Percentiles rank a stretch among this genome's conserved stretches.
Conservation (phyloP, 2,797 vertebrate genomes). For the Sebastes elongatus region DNA sequence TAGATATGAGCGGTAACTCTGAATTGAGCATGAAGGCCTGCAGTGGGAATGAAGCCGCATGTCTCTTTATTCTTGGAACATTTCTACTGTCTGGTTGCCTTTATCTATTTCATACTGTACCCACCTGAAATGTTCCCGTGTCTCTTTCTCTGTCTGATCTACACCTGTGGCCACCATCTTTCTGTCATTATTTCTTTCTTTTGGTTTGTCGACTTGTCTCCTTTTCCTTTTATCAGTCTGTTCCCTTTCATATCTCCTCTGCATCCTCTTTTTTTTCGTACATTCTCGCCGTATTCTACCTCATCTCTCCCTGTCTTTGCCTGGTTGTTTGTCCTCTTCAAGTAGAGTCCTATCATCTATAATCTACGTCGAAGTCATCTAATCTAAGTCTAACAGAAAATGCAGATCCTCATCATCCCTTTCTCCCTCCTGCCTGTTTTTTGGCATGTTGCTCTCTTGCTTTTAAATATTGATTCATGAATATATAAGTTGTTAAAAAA, state of each 20-base stretch:
- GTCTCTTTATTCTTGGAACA: neutral
- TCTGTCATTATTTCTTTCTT: neutral
- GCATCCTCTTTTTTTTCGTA: neutral
- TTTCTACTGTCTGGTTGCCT: neutral
- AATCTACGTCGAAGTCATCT: neutral
- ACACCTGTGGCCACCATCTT: neutral
- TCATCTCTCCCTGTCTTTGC: neutral
- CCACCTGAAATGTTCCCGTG: neutral
- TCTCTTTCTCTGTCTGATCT: neutral
- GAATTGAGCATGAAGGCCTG: constrained; percentile 3
- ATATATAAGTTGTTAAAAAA: neutral
- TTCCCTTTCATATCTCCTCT: neutral
- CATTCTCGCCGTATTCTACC: neutral
- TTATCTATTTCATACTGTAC: neutral
- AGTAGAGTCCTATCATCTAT: neutral
- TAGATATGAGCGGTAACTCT: constrained; percentile 12
- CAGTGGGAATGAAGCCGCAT: neutral
- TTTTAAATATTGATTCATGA: neutral
- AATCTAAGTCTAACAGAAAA: neutral
- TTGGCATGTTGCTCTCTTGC: neutral
- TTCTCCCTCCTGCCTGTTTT: neutral
- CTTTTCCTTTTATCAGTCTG: neutral
- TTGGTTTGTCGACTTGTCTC: neutral
- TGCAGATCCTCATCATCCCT: neutral
- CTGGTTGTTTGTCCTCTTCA: neutral